phyloP scores from a whole-genome alignment of 1,140 invertebrate species.

The Drosophila takahashii region DNA sequence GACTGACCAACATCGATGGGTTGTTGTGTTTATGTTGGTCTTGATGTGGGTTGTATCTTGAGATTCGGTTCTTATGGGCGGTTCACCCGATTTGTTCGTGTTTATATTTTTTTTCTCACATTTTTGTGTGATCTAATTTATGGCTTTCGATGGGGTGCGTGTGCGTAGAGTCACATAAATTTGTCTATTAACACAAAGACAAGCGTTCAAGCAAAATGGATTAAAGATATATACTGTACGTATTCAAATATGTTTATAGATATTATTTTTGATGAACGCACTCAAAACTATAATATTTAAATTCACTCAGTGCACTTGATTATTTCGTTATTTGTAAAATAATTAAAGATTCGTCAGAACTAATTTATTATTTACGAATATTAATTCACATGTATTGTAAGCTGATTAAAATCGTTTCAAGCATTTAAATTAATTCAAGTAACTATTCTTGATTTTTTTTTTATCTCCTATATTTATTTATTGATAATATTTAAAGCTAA shows the following conservation, averaged over 20 bases:
- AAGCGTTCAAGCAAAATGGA: slow-evolving; percentile 20
- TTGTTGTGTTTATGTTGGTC: slow-evolving; percentile 35
- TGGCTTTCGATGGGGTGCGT: slow-evolving; percentile 52
- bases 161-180: slow-evolving; percentile 59
- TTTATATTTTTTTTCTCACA: slow-evolving; percentile 16
- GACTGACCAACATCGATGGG: slow-evolving; percentile 53
- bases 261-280: background rate
- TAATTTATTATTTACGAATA: too few species aligned
- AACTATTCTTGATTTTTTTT: too few species aligned
- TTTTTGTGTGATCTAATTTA: slow-evolving; percentile 69
- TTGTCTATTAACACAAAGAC: slow-evolving; percentile 45
- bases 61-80: slow-evolving; percentile 44
- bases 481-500: too few species aligned
- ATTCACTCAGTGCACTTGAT: background rate
- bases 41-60: slow-evolving; percentile 42
- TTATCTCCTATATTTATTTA: too few species aligned
- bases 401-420: too few species aligned
- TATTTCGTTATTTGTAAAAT: background rate
- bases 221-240: slow-evolving; percentile 31
- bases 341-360: too few species aligned
- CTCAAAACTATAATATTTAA: background rate
- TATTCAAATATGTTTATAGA: background rate
- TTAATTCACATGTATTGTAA: too few species aligned
- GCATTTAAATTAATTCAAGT: too few species aligned
- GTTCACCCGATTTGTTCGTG: slow-evolving; percentile 35